phyloP scores from a whole-genome alignment of 2,797 vertebrate genomes.

The Ceryle rudis region DNA sequence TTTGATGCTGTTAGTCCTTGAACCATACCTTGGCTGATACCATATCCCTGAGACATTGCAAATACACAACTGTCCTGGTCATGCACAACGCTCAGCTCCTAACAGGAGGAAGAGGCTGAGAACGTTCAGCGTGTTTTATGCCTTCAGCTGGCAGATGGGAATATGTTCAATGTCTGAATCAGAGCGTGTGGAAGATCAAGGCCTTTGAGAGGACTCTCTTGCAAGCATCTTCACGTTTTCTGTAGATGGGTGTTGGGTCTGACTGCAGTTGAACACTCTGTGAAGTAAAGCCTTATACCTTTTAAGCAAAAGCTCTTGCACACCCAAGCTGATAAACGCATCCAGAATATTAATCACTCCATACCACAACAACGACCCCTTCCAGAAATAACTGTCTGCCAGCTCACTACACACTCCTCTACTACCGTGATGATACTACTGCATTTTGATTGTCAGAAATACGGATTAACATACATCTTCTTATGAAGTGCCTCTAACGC shows the following conservation, averaged over 20 bases:
- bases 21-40: not conserved
- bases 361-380: not conserved
- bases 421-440: not conserved
- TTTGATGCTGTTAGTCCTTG: not conserved
- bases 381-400: not conserved
- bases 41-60: not conserved
- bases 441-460: not conserved
- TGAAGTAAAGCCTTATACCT: not conserved
- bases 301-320: not conserved
- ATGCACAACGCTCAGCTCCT: not conserved
- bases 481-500: not conserved
- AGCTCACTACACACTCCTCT: not conserved
- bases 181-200: not conserved
- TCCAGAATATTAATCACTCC: not conserved
- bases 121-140: rapidly evolving
- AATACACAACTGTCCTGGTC: not conserved
- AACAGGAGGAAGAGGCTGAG: not conserved
- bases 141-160: not conserved
- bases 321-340: not conserved
- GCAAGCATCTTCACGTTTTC: not conserved
- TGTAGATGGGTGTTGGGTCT: not conserved
- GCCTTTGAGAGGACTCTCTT: not conserved
- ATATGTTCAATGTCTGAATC: rapidly evolving
- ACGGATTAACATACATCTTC: not conserved
- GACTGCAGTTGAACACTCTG: not conserved